Evolutionary conservation across 2,797 vertebrate genomes (phyloP).

Genomic region (Nannoperca obscura): DNA sequence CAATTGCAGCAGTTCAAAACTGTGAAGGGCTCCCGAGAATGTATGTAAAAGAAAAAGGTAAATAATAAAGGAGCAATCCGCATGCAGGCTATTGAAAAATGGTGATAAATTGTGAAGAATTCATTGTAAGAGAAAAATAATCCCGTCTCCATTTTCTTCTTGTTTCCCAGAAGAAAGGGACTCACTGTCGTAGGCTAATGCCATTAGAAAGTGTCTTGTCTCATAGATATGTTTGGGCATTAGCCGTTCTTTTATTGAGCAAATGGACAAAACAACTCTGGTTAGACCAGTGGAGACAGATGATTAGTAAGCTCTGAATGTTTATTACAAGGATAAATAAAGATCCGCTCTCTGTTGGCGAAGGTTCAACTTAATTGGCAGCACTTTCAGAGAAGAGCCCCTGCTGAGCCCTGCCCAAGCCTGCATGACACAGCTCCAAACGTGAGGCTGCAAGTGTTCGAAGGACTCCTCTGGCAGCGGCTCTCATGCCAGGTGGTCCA

Average conservation of each 20-base stretch:
- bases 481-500: conserved; percentile 77
- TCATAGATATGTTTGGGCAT: conserved; percentile 49
- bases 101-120: background rate
- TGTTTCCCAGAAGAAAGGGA: conserved; percentile 32
- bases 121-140: conserved; percentile 18
- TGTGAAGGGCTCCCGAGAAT: background rate
- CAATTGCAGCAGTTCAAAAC: background rate
- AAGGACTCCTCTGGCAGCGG: conserved; percentile 73
- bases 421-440: conserved; percentile 73
- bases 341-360: conserved; percentile 80
- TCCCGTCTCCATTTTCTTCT: conserved; percentile 18
- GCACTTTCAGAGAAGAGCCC: conserved; percentile 73
- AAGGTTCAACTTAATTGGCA: conserved; percentile 82
- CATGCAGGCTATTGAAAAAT: background rate
- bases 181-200: conserved; percentile 39
- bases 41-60: background rate
- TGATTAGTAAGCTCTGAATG: conserved; percentile 77
- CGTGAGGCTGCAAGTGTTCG: conserved; percentile 70
- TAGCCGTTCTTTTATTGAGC: conserved; percentile 63
- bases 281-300: conserved; percentile 61
- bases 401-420: conserved; percentile 65
- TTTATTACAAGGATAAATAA: conserved; percentile 83
- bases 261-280: conserved; percentile 68
- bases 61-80: conserved; percentile 22
- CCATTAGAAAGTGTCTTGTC: conserved; percentile 35